These are phyloP conservation scores for Nasonia oneida DNA, from an alignment of 2,888 invertebrate species.

Conservation along the genomic window DNA sequence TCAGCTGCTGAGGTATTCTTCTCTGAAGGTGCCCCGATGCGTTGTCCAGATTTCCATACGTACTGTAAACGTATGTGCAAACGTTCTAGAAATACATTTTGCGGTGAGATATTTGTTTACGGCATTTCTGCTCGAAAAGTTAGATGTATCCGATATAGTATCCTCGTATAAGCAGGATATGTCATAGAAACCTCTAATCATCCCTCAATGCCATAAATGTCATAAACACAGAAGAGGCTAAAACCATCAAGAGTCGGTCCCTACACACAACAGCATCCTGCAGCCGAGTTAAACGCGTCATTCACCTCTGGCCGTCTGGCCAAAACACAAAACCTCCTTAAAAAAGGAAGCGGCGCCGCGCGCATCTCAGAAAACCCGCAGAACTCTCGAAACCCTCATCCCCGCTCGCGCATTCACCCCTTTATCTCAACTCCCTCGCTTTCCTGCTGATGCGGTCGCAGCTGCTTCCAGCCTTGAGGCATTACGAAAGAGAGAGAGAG, in stretches of 20 bases:
- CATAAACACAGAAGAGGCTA: not conserved
- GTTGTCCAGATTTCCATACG: slow-evolving; percentile 14
- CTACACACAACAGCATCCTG: not conserved
- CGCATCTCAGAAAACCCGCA: not conserved
- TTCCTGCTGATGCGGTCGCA: slow-evolving; percentile 34
- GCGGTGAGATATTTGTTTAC: too few species aligned
- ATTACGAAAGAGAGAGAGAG: not conserved
- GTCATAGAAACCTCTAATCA: not conserved
- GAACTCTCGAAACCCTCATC: not conserved
- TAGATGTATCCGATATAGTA: too few species aligned
- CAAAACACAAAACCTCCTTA: not conserved
- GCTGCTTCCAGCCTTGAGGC: slow-evolving; percentile 10
- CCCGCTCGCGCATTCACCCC: slow-evolving; percentile 8
- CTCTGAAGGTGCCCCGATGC: not conserved
- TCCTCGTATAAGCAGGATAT: not conserved
- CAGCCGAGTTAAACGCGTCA: not conserved
- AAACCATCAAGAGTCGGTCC: not conserved
- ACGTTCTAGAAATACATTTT: not conserved
- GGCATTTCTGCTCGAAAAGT: too few species aligned
- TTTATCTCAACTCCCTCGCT: slow-evolving; percentile 12
- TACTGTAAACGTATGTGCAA: not conserved
- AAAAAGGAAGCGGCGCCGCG: not conserved
- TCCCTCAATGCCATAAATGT: not conserved
- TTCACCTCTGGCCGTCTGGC: not conserved
- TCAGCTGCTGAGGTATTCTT: slow-evolving; percentile 70